Evolutionary conservation across 1,140 invertebrate genomes (phyloP), one percentile per base, ranked within the genome.

Genomic region (Drosophila parvula): DNA sequence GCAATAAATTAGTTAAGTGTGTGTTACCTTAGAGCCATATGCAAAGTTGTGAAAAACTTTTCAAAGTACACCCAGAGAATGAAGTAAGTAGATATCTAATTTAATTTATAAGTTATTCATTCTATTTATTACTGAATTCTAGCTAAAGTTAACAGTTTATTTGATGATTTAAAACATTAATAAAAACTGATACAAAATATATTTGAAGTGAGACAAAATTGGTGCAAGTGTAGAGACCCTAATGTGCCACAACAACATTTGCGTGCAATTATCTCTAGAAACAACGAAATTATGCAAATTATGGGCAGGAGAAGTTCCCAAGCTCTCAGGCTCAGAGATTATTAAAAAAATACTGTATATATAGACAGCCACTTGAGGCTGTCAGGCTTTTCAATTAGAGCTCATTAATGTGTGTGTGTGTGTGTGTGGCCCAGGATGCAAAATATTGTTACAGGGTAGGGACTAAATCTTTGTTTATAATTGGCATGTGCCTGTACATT

Each of bases 401-500:
- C 78, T 78, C 78, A 81, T 85, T 84, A 84, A 78, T 81, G 74
- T 70, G 53, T 32, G 41, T 32, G 28, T 69, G 53, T 74, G 74
- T 69, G 47, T n/a, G 47, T 36, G 34, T 34, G 51, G 22, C 38
- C 38, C 48, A 18, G 50, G 50, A 51, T 51, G 48, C 30, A 51
- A 53, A 53, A 53, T 53, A 38, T 53, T 53, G 50, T 53, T 36
- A 18, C 2, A 11, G 22, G 47, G 22, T 8, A 51, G 34, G 32
- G 34, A 2, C 36, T 5, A 30, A n/a, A 61, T 50, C 64, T 51
- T 84, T 84, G 81, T 80, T 84, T 84, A 70, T 84, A 79, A 84
- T 80, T 79, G 80, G 45, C 73, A 78, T 77, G 55, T 53, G 22
- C 22, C 14, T n/a, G 28, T 32, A 51, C 27, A 32, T 34, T 16